A percentile compares a stretch with the other conserved stretches of the same genome.
Conservation (phyloP, 1,140 invertebrate genomes). For the Megalonaias nervosa region DNA sequence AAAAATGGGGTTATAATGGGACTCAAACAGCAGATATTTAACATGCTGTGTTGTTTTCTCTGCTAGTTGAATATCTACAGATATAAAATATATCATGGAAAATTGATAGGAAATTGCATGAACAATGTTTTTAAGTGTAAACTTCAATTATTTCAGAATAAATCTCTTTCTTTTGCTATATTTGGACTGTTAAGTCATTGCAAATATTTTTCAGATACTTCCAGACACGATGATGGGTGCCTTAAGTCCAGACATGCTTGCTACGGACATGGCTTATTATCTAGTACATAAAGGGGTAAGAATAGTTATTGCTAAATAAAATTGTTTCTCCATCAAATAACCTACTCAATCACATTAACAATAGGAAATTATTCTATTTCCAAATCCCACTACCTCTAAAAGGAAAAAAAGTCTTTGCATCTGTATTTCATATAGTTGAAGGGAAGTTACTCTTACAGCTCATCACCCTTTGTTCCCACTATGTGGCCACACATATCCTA, state of each 20-base stretch:
- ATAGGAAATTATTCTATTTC: background rate
- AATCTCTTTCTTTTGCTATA: too few species aligned
- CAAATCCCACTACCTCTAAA: background rate
- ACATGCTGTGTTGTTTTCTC: too few species aligned
- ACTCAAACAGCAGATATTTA: too few species aligned
- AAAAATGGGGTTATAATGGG: too few species aligned
- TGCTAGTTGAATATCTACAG: too few species aligned
- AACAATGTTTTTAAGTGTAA: too few species aligned
- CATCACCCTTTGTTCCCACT: too few species aligned
- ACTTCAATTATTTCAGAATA: too few species aligned
- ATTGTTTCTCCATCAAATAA: background rate
- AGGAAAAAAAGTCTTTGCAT: background rate
- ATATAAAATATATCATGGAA: too few species aligned
- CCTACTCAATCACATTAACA: too few species aligned
- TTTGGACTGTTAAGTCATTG: background rate
- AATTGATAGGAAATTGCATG: too few species aligned
- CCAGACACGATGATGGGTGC: constrained; percentile 73
- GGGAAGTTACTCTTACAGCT: background rate
- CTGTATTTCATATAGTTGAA: background rate
- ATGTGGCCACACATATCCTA: too few species aligned
- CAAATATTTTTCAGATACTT: constrained; percentile 51
- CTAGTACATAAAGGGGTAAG: constrained; percentile 83
- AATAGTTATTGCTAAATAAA: constrained; percentile 1
- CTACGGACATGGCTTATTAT: constrained; percentile 87
- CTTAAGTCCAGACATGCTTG: constrained; percentile 83